Evolutionary conservation across 2,888 invertebrate genomes (phyloP).

Genomic region (Hypomecis atomaria): DNA sequence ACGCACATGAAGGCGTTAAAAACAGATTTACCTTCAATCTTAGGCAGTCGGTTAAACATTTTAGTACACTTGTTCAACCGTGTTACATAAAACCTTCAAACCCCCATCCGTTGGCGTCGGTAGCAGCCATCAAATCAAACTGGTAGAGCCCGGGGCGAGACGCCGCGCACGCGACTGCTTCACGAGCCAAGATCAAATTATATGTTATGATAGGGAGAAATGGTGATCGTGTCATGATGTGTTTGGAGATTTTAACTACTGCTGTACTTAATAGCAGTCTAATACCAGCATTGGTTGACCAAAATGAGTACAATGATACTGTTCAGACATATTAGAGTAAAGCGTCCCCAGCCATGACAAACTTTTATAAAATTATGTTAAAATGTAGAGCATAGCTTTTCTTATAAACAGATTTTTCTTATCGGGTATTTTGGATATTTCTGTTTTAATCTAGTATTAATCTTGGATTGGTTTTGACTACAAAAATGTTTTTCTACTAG

Average conservation of each 20-base stretch:
- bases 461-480: no score
- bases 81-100: conserved; percentile 8
- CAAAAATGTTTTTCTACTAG: no score
- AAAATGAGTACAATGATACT: no score
- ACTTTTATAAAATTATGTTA: no score
- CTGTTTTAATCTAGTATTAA: no score
- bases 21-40: no score
- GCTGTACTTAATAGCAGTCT: background rate
- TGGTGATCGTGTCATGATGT: conserved; percentile 4
- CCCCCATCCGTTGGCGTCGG: conserved; percentile 1
- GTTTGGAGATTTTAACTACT: conserved; percentile 6
- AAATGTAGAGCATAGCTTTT: no score
- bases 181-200: conserved; percentile 19
- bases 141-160: conserved; percentile 28
- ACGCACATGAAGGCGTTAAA: no score
- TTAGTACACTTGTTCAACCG: no score
- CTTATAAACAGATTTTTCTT: no score
- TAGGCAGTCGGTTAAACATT: no score
- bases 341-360: background rate
- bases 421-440: no score
- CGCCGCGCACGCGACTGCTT: conserved; percentile 37
- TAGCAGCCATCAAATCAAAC: conserved; percentile 25
- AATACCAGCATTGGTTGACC: background rate
- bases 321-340: background rate
- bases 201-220: conserved; percentile 14